phyloP scores from a whole-genome alignment of 2,797 vertebrate genomes.

The Mus minutoides region DNA sequence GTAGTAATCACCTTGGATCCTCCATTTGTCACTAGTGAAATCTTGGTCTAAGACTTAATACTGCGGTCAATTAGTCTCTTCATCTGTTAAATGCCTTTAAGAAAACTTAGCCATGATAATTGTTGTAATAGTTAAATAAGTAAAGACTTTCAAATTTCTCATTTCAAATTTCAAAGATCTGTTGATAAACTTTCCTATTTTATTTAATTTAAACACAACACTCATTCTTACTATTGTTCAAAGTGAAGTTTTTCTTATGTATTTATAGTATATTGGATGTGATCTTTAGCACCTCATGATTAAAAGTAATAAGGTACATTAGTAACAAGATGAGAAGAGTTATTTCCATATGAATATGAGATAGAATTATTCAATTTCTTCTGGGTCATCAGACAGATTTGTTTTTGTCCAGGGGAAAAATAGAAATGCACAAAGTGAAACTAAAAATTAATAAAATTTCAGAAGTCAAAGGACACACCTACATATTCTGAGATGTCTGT shows the following conservation, averaged over 20 bases:
- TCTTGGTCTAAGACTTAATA: not conserved
- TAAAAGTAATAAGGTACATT: not conserved
- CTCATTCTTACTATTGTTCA: not conserved
- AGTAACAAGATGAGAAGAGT: not conserved
- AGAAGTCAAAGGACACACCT: not conserved
- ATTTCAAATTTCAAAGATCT: too few species aligned
- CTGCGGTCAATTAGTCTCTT: not conserved
- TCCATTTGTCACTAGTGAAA: not conserved
- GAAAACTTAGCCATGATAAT: not conserved
- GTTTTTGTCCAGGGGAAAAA: conserved; percentile 13
- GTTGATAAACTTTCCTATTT: conserved; percentile 21
- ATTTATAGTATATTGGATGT: not conserved
- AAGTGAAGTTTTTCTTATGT: not conserved
- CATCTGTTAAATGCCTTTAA: not conserved
- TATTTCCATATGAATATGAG: not conserved
- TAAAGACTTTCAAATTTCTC: not conserved
- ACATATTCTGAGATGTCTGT: not conserved
- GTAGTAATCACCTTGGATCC: not conserved
- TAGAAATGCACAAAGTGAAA: not conserved
- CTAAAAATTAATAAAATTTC: not conserved
- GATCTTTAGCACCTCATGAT: conserved; percentile 16
- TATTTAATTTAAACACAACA: conserved; percentile 30
- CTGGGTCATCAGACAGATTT: not conserved
- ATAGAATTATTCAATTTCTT: conserved; percentile 26
- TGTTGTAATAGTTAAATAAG: conserved; percentile 19